A percentile compares a stretch with the other conserved stretches of the same genome.
Evolutionary conservation across 53 echinoderm and acorn worm species (phyloP).

Genomic region (Apostichopus leukothele): DNA sequence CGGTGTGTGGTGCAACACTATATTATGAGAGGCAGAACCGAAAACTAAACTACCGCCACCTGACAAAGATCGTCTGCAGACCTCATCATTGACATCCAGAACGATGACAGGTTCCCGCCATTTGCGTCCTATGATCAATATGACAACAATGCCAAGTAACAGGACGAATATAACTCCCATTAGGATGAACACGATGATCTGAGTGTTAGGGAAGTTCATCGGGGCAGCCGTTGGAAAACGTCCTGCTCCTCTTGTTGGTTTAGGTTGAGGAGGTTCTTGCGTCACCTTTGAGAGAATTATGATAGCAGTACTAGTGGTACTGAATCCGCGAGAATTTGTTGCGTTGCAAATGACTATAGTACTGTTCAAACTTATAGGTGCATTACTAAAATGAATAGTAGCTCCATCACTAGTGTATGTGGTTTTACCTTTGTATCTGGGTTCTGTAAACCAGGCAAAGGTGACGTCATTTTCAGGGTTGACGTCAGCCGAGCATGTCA

Average conservation of each 20-base stretch:
- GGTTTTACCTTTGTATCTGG: conserved; percentile 14
- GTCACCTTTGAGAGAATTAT: not conserved
- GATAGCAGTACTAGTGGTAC: not conserved
- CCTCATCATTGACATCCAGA: conserved; percentile 31
- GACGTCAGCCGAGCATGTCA: conserved; percentile 16
- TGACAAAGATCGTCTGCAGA: conserved; percentile 24
- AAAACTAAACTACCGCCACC: conserved; percentile 37
- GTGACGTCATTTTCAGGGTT: conserved; percentile 13
- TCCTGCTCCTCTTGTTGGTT: not conserved
- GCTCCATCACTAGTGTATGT: not conserved
- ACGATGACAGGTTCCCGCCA: conserved; percentile 42
- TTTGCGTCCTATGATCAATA: conserved; percentile 26
- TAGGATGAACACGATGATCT: conserved; percentile 26
- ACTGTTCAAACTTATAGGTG: conserved; percentile 1
- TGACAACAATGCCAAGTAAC: conserved; percentile 19
- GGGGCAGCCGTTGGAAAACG: not conserved
- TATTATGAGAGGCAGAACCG: conserved; percentile 18
- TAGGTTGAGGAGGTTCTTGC: not conserved
- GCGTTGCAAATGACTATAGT: conserved; percentile 14
- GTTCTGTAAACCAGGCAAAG: conserved; percentile 12
- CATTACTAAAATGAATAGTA: conserved; percentile 9
- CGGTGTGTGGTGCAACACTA: conserved; percentile 1
- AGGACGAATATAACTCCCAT: conserved; percentile 30
- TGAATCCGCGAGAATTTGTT: not conserved
- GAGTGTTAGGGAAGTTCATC: not conserved